These are phyloP conservation scores for Loxodonta africana DNA, from an alignment of 2,113 vertebrate species.

Conservation along the genomic window DNA sequence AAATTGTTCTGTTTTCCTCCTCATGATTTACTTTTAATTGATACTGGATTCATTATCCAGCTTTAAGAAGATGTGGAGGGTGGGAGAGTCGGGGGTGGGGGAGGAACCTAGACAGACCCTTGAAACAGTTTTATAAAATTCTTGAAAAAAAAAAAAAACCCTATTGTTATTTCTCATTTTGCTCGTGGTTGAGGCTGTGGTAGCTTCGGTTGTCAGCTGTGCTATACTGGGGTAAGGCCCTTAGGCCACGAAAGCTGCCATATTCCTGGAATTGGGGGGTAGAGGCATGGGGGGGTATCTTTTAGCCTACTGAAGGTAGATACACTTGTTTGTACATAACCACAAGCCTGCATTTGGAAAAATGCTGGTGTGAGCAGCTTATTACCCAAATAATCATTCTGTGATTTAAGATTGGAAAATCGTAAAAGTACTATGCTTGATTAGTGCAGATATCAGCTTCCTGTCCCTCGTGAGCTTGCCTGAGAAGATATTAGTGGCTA, in stretches of 20 bases:
- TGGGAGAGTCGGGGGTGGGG: too few relatives aligned
- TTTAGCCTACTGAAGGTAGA: background rate
- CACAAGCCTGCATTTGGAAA: slow-evolving; percentile 29
- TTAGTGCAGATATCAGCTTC: background rate
- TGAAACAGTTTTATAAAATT: background rate
- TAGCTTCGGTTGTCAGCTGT: background rate
- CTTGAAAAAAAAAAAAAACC: background rate
- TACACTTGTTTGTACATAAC: background rate
- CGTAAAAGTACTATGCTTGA: background rate
- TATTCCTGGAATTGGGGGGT: background rate
- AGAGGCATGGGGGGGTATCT: background rate
- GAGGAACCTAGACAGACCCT: background rate
- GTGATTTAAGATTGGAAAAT: slow-evolving; percentile 15
- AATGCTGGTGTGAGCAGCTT: background rate
- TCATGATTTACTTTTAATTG: background rate
- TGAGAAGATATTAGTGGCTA: background rate
- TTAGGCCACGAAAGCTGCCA: background rate
- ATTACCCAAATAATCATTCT: background rate
- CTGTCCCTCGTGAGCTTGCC: background rate
- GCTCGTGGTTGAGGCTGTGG: background rate
- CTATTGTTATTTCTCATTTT: background rate
- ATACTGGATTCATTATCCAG: slow-evolving; percentile 16
- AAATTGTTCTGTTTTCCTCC: slow-evolving; percentile 9
- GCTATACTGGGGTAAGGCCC: background rate
- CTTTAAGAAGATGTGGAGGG: background rate